phyloP scores from a whole-genome alignment of 1,140 invertebrate species.

The Rhizoglyphus robini region DNA sequence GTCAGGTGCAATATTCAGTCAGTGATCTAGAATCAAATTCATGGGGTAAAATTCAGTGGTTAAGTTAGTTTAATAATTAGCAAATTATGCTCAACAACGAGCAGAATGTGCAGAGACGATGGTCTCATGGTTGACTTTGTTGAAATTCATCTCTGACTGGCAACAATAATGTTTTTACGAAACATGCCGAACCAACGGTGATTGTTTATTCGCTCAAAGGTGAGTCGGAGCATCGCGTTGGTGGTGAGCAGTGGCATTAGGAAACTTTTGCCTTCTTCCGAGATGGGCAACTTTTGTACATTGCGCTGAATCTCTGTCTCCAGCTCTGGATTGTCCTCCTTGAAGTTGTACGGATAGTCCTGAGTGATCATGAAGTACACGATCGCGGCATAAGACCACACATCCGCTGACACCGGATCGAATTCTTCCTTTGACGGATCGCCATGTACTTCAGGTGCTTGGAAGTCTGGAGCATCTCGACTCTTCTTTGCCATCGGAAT shows the following conservation, averaged over 20 bases:
- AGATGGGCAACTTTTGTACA: not conserved
- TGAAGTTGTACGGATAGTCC: slow-evolving; percentile 8
- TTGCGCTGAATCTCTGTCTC: not conserved
- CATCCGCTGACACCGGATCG: slow-evolving; percentile 7
- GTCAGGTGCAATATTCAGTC: too few relatives aligned
- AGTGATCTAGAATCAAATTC: too few relatives aligned
- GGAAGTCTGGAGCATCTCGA: not conserved
- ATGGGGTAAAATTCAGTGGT: too few relatives aligned
- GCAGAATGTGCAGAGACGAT: too few relatives aligned
- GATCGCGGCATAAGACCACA: slow-evolving; percentile 9
- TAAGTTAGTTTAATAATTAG: too few relatives aligned
- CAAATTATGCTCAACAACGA: too few relatives aligned
- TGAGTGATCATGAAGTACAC: slow-evolving; percentile 10
- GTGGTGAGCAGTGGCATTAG: not conserved
- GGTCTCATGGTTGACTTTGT: too few relatives aligned
- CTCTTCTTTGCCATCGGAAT: not conserved
- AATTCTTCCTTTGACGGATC: slow-evolving; percentile 8
- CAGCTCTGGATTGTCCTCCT: not conserved
- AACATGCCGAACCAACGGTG: not conserved
- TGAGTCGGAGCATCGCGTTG: not conserved
- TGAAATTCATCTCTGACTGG: not conserved
- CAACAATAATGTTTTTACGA: not conserved
- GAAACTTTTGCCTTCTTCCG: not conserved
- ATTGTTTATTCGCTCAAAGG: not conserved
- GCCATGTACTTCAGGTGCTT: slow-evolving; percentile 16